phyloP scores from a whole-genome alignment of 2,113 vertebrate genomes.

The Bubo blakistoni region DNA sequence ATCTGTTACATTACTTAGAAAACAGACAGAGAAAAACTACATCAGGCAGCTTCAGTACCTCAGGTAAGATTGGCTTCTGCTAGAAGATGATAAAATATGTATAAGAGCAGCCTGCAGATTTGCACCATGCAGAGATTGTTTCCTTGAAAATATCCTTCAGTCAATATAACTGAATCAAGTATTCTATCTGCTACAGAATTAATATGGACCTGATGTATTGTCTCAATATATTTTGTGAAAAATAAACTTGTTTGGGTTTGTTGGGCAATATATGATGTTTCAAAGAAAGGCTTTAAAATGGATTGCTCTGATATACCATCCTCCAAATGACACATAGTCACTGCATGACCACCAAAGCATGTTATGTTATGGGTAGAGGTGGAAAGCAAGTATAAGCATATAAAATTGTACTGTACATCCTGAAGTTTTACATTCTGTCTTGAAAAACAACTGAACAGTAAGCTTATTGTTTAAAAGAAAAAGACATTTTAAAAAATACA shows the following conservation, averaged over 20 bases:
- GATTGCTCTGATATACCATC: background rate
- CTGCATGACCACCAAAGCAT: background rate
- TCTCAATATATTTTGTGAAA: background rate
- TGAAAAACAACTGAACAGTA: background rate
- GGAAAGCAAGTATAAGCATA: background rate
- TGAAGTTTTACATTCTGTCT: background rate
- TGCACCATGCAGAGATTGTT: background rate
- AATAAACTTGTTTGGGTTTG: background rate
- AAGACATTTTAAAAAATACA: background rate
- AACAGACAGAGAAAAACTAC: conserved; percentile 90
- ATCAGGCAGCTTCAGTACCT: conserved; percentile 83
- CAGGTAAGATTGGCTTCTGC: conserved; percentile 74
- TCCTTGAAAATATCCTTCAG: background rate
- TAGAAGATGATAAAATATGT: background rate
- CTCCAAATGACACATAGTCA: background rate
- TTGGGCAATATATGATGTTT: background rate
- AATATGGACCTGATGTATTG: background rate
- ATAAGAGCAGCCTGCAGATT: background rate
- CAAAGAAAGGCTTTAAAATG: background rate
- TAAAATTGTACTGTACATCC: background rate
- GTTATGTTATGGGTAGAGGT: background rate
- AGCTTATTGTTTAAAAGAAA: background rate
- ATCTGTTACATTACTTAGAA: conserved; percentile 94
- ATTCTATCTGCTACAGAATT: background rate
- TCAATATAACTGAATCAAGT: background rate